Conservation (phyloP, 2,113 vertebrate species). For the Agelaius phoeniceus region DNA sequence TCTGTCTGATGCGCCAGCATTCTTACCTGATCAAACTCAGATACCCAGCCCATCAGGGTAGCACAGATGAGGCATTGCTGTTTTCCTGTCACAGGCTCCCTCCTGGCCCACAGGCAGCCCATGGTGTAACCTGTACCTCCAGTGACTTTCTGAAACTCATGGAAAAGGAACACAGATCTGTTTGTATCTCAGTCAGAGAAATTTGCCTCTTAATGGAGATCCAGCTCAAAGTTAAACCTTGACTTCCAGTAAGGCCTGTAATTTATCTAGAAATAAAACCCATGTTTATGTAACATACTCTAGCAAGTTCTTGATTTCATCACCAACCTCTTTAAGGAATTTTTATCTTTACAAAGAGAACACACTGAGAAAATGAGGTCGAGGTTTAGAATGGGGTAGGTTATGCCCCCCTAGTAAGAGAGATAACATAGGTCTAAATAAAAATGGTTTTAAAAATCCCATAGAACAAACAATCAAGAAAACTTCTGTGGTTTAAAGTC, state of each 20-base stretch:
- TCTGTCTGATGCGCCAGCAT: background rate
- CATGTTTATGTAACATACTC: background rate
- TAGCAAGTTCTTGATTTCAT: too few relatives aligned
- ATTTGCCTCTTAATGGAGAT: background rate
- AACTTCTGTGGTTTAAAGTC: background rate
- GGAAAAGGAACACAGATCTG: background rate
- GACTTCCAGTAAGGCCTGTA: background rate
- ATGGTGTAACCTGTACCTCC: background rate
- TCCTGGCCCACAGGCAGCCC: background rate
- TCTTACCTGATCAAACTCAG: background rate
- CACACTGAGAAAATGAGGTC: background rate
- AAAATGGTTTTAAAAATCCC: accelerated
- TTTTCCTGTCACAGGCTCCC: background rate
- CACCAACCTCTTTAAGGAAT: too few relatives aligned
- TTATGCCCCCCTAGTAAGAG: background rate
- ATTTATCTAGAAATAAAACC: background rate
- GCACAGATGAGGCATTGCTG: background rate
- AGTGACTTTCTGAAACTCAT: background rate
- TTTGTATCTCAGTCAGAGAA: background rate
- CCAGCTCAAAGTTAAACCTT: background rate
- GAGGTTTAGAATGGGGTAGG: background rate
- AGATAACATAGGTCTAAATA: background rate
- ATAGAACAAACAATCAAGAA: background rate
- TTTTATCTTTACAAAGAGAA: background rate
- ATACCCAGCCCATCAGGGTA: background rate